Evolutionary conservation across 2,113 vertebrate genomes (phyloP).

Genomic region (Callipepla californica): DNA sequence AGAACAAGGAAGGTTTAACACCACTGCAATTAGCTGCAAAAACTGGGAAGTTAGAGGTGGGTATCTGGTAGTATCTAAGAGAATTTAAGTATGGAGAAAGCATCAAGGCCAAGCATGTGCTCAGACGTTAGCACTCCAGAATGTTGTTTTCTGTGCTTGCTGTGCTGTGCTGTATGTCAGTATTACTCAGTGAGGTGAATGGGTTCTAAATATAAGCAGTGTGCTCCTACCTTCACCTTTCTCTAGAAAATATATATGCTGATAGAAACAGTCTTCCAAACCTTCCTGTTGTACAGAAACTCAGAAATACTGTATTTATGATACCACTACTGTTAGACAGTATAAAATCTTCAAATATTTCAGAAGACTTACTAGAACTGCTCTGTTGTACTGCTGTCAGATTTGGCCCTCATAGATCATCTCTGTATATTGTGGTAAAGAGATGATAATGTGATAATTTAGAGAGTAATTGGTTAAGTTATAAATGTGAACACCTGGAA

Average conservation of each 20-base stretch:
- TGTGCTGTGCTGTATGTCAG: background rate
- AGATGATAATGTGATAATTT: background rate
- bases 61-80: background rate
- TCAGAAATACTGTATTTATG: background rate
- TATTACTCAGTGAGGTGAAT: background rate
- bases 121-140: background rate
- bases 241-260: background rate
- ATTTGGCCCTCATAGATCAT: background rate
- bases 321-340: no score
- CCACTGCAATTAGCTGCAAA: conserved; percentile 83
- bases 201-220: background rate
- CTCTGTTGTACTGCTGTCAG: background rate
- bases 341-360: background rate
- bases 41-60: conserved; percentile 83
- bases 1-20: conserved; percentile 79
- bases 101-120: background rate
- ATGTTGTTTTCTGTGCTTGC: background rate
- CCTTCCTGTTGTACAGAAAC: background rate
- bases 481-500: background rate
- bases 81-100: background rate
- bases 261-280: background rate
- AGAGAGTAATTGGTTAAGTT: background rate
- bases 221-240: background rate
- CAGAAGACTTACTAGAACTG: background rate
- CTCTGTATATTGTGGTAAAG: background rate